Conservation (phyloP, 2,113 vertebrate species). For the Halichoeres trimaculatus region DNA sequence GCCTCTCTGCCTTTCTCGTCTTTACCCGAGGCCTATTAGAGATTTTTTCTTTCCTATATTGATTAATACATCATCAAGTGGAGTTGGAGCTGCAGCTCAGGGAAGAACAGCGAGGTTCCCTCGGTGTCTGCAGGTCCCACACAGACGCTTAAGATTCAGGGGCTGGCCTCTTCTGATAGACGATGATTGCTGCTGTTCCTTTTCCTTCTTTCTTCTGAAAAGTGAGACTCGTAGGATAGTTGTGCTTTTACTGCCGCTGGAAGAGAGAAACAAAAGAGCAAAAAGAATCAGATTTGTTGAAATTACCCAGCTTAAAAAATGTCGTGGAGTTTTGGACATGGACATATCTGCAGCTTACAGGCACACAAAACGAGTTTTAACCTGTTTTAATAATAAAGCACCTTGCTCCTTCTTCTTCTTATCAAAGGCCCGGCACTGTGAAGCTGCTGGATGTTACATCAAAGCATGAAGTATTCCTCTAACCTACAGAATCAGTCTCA, state of each 20-base stretch:
- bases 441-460: slow-evolving; percentile 63
- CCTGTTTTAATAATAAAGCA: slow-evolving; percentile 51
- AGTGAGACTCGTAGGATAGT: neutral
- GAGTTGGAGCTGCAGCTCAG: slow-evolving; percentile 24
- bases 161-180: slow-evolving; percentile 37
- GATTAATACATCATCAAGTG: slow-evolving; percentile 57
- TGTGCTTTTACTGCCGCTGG: neutral
- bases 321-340: neutral
- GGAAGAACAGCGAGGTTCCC: slow-evolving; percentile 23
- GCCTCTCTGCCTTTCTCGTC: neutral
- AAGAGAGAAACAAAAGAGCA: neutral
- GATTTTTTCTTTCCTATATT: slow-evolving; percentile 52
- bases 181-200: slow-evolving; percentile 55
- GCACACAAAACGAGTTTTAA: slow-evolving; percentile 30
- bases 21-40: slow-evolving; percentile 33
- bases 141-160: slow-evolving; percentile 54
- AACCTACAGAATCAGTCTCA: slow-evolving; percentile 52
- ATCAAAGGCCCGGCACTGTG: slow-evolving; percentile 33
- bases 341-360: slow-evolving; percentile 20
- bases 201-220: slow-evolving; percentile 1
- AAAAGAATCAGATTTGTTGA: neutral
- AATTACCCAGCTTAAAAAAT: slow-evolving; percentile 15
- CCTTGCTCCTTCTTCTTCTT: slow-evolving; percentile 27
- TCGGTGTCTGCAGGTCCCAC: slow-evolving; percentile 15
- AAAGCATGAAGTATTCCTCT: slow-evolving; percentile 54